Conservation (phyloP, 2,113 vertebrate species). For the Brachypteracias leptosomus region DNA sequence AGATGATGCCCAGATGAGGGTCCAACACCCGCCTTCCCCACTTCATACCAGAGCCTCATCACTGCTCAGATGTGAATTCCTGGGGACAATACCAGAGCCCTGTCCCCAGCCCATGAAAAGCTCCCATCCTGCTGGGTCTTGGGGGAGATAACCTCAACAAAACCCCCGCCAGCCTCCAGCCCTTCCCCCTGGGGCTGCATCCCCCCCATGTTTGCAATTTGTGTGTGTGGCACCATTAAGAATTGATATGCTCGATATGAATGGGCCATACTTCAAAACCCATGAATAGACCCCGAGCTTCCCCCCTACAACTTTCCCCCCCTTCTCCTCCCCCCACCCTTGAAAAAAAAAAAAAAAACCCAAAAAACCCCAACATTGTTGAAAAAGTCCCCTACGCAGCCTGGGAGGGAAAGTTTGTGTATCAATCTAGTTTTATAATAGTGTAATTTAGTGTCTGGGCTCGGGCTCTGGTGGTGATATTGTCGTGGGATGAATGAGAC, state of each 20-base stretch:
- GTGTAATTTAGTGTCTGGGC: slow-evolving; percentile 83
- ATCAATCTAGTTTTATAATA: slow-evolving; percentile 83
- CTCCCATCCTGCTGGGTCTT: slow-evolving; percentile 18
- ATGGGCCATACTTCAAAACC: slow-evolving; percentile 52
- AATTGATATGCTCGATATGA: slow-evolving; percentile 68
- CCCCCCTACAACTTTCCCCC: background rate
- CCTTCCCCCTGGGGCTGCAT: background rate
- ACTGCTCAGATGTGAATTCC: background rate
- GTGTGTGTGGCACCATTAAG: slow-evolving; percentile 62
- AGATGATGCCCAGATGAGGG: background rate
- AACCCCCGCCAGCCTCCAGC: background rate
- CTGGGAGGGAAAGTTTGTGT: slow-evolving; percentile 75
- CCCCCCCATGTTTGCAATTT: slow-evolving; percentile 1
- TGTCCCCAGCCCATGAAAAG: background rate
- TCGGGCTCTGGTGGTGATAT: slow-evolving; percentile 85
- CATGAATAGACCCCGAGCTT: slow-evolving; percentile 38
- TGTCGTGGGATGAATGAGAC: slow-evolving; percentile 82
- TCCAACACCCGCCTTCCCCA: background rate
- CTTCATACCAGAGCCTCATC: background rate
- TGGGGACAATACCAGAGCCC: background rate
- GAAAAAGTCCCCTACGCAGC: slow-evolving; percentile 69
- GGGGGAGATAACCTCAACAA: slow-evolving; percentile 21
- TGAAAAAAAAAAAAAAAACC: background rate
- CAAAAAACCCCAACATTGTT: slow-evolving; percentile 46
- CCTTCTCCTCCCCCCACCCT: no score